Percentiles rank a stretch among this genome's conserved stretches.
Evolutionary conservation across 2,888 invertebrate species (phyloP).

Genomic region (Drosophila kuntzei): DNA sequence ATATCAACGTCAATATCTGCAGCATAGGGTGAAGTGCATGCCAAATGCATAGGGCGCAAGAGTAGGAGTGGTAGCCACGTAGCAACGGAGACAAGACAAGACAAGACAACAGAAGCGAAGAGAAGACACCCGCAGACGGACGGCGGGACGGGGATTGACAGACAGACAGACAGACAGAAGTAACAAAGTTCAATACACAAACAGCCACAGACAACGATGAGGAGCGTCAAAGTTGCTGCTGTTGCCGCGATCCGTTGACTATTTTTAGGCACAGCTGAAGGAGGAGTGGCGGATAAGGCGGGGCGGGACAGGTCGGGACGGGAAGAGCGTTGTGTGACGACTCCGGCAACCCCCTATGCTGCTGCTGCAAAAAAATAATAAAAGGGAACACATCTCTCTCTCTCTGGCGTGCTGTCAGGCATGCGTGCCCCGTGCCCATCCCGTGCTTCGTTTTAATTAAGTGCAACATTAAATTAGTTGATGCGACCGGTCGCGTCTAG

Average conservation of each 20-base stretch:
- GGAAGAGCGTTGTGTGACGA: slow-evolving; percentile 11
- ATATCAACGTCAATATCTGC: slow-evolving; percentile 81
- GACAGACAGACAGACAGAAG: slow-evolving; percentile 57
- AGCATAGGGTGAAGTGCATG: slow-evolving; percentile 76
- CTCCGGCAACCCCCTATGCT: slow-evolving; percentile 55
- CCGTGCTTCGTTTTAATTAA: slow-evolving; percentile 75
- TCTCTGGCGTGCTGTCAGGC: slow-evolving; percentile 40
- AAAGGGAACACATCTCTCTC: slow-evolving; percentile 4
- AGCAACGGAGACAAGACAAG: slow-evolving; percentile 54
- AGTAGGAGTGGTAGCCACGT: slow-evolving; percentile 73
- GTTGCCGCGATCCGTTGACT: slow-evolving; percentile 51
- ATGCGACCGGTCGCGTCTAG: slow-evolving; percentile 44
- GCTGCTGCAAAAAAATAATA: slow-evolving; percentile 13
- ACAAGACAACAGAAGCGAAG: slow-evolving; percentile 48
- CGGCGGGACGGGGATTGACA: slow-evolving; percentile 15
- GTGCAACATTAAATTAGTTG: slow-evolving; percentile 81
- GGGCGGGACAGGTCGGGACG: no score
- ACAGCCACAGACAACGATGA: slow-evolving; percentile 58
- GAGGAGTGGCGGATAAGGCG: slow-evolving; percentile 13
- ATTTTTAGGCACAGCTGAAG: slow-evolving; percentile 63
- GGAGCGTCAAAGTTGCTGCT: slow-evolving; percentile 44
- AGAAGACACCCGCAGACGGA: slow-evolving; percentile 34
- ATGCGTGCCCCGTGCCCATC: slow-evolving; percentile 51
- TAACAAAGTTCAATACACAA: slow-evolving; percentile 79
- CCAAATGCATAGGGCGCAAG: slow-evolving; percentile 66